These are phyloP conservation scores for Sycophaga agraensis DNA, from an alignment of 1,140 invertebrate genomes.

Conservation along the genomic window DNA sequence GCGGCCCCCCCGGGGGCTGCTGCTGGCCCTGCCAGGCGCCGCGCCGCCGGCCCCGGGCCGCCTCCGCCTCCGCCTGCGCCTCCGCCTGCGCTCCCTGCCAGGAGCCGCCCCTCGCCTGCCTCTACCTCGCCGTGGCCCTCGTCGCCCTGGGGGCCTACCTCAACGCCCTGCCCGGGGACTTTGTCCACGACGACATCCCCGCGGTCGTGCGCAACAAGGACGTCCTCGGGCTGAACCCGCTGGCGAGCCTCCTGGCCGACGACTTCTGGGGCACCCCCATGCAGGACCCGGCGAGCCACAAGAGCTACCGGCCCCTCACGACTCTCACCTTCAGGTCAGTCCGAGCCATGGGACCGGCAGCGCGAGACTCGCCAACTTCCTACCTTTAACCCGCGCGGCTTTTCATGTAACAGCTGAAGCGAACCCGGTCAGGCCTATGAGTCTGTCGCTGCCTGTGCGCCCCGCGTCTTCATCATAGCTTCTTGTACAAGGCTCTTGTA, in stretches of 20 bases:
- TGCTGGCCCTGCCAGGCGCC: not conserved
- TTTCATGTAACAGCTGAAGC: too few relatives aligned
- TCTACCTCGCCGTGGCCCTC: constrained; percentile 66
- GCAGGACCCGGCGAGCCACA: constrained; percentile 78
- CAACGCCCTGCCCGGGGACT: constrained; percentile 80
- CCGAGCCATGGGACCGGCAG: too few relatives aligned
- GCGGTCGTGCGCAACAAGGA: constrained; percentile 84
- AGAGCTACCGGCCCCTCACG: constrained; percentile 81
- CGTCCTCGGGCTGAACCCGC: constrained; percentile 69
- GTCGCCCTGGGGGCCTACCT: constrained; percentile 73
- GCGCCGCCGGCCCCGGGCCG: constrained; percentile 19
- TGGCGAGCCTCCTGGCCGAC: constrained; percentile 72
- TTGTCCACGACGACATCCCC: constrained; percentile 89
- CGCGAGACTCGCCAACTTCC: too few relatives aligned
- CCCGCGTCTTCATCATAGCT: too few relatives aligned
- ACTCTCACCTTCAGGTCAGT: constrained; percentile 81
- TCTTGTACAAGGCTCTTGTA: too few relatives aligned
- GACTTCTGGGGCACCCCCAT: constrained; percentile 93
- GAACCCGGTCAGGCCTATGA: too few relatives aligned
- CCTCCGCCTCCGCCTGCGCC: constrained; percentile 18
- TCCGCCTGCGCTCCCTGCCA: constrained; percentile 26
- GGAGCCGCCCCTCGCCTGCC: constrained; percentile 47
- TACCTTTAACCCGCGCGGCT: too few relatives aligned
- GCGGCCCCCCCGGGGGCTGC: not conserved
- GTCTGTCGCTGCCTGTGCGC: too few relatives aligned